Evolutionary conservation across 1,140 invertebrate species (phyloP), one percentile per base, ranked within the genome.

Genomic region (Pogonomyrmex barbatus): DNA sequence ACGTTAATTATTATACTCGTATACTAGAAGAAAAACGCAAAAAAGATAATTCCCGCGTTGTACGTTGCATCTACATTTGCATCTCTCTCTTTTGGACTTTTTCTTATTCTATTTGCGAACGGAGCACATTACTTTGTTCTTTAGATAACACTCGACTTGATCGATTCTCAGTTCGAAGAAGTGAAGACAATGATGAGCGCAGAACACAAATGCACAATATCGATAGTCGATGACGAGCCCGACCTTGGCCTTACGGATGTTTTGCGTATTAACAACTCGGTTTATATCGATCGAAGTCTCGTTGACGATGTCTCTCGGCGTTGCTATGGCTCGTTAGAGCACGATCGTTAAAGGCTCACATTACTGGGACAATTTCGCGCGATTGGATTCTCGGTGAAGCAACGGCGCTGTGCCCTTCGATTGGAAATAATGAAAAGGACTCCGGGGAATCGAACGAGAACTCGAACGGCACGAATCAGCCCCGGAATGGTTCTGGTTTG

Each of bases 341-440:
- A 17, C 30, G 84, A 68, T 85, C 75, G 77, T 81, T 85, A 85
- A 79, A 50, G 60, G 76, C 45, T 79, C 77, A 33, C 62, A 75
- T 83, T 75, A 83, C 79, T 39, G 84, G 50, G 65, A 88, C 67
- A 86, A 87, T 87, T 45, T 67, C 47, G 60, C 76, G 77, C 75
- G 87, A 87, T 88, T 88, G 75, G 84, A 85, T 87, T 77, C 75
- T 33, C 75, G 12, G 30, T 39, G 33, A 65, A 33, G 82, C 42
- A 36, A n/a, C 12, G 24, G 24, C 14, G 50, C 42, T 12, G 54
- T 47, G 63, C 65, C 88, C 70, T 70, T 87, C 83, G 75, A 88
- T 78, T 68, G 71, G 81, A 78, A 88, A 83, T 89, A 89, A 89
- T 85, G 88, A 85, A 89, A 88, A 87, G 78, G 65, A 58, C 83